A percentile compares a stretch with the other conserved stretches of the same genome.
phyloP scores from a whole-genome alignment of 2,797 vertebrate genomes.

The Pipistrellus kuhlii region DNA sequence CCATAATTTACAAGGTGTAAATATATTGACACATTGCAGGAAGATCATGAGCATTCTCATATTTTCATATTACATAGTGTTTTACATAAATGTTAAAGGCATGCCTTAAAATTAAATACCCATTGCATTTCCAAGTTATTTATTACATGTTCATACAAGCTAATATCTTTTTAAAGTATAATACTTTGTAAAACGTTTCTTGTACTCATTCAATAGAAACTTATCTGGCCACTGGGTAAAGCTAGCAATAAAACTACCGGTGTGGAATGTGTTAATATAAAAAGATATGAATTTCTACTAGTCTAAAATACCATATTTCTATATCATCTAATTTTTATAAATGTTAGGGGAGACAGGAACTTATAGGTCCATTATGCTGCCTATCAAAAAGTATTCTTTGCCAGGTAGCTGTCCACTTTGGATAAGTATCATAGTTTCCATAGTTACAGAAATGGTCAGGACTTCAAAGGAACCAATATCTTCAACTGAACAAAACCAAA shows the following conservation, averaged over 20 bases:
- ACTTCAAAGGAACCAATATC: conserved; percentile 43
- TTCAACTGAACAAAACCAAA: conserved; percentile 50
- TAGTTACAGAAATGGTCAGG: conserved; percentile 31
- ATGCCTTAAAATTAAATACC: no score
- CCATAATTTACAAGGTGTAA: neutral
- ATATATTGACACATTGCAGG: neutral
- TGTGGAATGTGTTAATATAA: neutral
- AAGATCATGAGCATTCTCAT: no score
- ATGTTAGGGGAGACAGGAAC: neutral
- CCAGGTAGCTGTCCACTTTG: conserved; percentile 22
- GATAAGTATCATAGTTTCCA: conserved; percentile 20
- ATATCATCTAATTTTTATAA: neutral
- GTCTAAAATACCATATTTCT: neutral
- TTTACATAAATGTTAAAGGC: no score
- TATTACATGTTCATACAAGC: no score
- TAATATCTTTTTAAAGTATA: no score
- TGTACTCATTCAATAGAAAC: no score
- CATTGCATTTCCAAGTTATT: no score
- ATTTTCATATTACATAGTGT: no score
- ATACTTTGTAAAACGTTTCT: no score
- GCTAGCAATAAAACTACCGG: no score
- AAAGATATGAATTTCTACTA: neutral
- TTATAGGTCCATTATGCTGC: conserved; percentile 40
- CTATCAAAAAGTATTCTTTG: conserved; percentile 37
- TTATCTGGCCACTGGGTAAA: no score